Base-by-base conservation (phyloP, 2,113 vertebrate genomes). In the Cisticola juncidis region DNA sequence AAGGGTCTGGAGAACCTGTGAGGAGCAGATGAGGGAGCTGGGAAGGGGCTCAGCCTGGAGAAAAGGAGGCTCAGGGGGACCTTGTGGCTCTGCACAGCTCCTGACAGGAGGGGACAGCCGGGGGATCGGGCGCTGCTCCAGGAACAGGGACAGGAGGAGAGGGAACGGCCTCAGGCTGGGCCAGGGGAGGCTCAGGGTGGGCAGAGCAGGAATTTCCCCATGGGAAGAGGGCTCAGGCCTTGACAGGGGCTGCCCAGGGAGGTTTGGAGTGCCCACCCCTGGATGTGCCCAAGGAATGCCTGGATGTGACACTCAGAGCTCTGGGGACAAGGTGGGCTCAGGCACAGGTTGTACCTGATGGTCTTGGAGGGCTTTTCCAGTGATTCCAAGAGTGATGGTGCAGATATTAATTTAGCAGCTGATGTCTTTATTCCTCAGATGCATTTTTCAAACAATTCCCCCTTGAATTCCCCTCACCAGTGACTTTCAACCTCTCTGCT, bases 291-390 rank as follows among this genome's bases (percentile, higher is more conserved):
- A 12, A 15, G 29, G n/a, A 47, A 54, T 0, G 2, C 0, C 53
- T 68, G 70, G n/a, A 31, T 0, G 4, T 53, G 47, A 4, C 47
- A 23, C 29, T 61, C 17, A 16, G 47, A 5, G 61, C n/a, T 69
- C 54, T 28, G 35, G 25, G 20, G 28, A 47, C 20, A n/a, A 14
- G 20, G 33, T 24, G 45, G 28, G 44, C 0, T 12, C 0, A 0
- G 61, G 1, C 33, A 29, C 38, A 45, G 33, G 0, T 5, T 12
- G 23, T 26, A 17, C 44, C 26, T 0, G 0, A 5, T 25, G 54
- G 19, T 1, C 29, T 48, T 26, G 40, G 18, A 26, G 35, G 29
- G 10, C 14, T 82, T 83, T 83, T 48, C 35, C 29, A 47, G 0
- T 5, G 29, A 47, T 61, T 26, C 35, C 64, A 7, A 17, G 31